Percentiles rank a stretch among this genome's conserved stretches.
phyloP scores from a whole-genome alignment of 2,888 invertebrate species.

The Pemphredon lugubris region DNA sequence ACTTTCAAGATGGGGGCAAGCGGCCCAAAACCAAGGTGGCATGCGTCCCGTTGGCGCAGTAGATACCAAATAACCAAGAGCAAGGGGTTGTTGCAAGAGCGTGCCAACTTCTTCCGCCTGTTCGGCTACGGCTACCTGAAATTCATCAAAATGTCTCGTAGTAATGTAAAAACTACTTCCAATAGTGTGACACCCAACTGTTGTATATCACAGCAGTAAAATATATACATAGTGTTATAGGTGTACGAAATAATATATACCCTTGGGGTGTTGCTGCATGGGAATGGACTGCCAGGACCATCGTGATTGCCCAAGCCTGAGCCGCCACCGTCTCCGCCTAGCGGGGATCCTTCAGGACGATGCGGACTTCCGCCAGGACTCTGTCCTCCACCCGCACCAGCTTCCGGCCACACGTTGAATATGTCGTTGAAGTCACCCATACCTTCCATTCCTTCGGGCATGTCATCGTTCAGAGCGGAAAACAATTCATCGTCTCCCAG shows the following conservation, averaged over 20 bases:
- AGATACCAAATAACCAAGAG: conserved; percentile 98
- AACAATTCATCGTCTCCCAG: conserved; percentile 87
- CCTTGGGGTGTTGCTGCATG: conserved; percentile 82
- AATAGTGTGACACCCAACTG: too few relatives aligned
- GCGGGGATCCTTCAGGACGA: conserved; percentile 78
- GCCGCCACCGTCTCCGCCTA: conserved; percentile 78
- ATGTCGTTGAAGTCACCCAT: conserved; percentile 90
- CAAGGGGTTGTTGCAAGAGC: conserved; percentile 97
- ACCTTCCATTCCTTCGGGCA: conserved; percentile 87
- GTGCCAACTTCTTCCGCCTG: conserved; percentile 89
- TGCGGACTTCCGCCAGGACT: conserved; percentile 85
- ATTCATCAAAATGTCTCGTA: too few relatives aligned
- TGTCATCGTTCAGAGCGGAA: conserved; percentile 84
- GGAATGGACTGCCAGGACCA: conserved; percentile 82
- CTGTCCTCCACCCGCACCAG: conserved; percentile 83
- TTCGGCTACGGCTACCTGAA: conserved; percentile 82
- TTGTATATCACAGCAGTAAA: too few relatives aligned
- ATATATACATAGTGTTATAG: too few relatives aligned
- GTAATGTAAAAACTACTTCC: too few relatives aligned
- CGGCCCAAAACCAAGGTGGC: conserved; percentile 99
- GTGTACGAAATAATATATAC: too few relatives aligned
- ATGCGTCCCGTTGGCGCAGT: conserved; percentile 96
- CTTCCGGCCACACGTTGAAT: conserved; percentile 87
- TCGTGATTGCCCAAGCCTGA: conserved; percentile 80
- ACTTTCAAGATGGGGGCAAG: conserved; percentile 95